Base-by-base conservation (phyloP, 2,113 vertebrate genomes). In the Halichoerus grypus region DNA sequence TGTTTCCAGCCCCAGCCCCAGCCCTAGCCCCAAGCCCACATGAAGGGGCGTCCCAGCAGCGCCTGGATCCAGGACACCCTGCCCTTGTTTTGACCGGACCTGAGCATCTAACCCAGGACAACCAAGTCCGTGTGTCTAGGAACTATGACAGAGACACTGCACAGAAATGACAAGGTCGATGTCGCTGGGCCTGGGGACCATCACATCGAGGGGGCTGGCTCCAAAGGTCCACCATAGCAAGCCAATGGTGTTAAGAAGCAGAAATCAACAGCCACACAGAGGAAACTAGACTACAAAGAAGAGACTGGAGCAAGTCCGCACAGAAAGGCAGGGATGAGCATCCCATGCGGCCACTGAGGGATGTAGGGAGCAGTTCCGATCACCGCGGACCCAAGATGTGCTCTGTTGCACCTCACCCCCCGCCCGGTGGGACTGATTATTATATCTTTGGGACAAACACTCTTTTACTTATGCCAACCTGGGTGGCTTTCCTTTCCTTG, bases 381-480 rank as follows among this genome's bases (percentile, higher is more conserved):
- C 39, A 3, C 83, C 36, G 1, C 0, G 11, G 59, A 42, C 72
- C 49, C 1, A 1, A 49, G 46, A 42, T 2, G 0, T 1, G 28
- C 76, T 55, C 12, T 21, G 24, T 9, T 18, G n/a, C 42, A 42
- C n/a, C n/a, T 49, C 4, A 3, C 21, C 57, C 12, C 85, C 81
- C 7, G 59, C 33, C 51, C 16, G 0, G 33, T 1, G 51, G 42
- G 67, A 39, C 57, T 42, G 19, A 82, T 26, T 46, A 39, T 42
- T 5, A 4, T 5, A 39, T 72, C 33, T 80, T 14, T 57, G 36
- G 51, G 42, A 92, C 55, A 69, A 81, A 63, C 5, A 3, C 39
- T 82, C 77, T 91, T 90, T 55, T 59, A 88, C 74, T 93, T 22
- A 87, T 59, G 74, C 36, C 87, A 76, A 81, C 87, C 10, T 13